Evolutionary conservation across 2,888 invertebrate species (phyloP).

Genomic region (Iphiclides podalirius): DNA sequence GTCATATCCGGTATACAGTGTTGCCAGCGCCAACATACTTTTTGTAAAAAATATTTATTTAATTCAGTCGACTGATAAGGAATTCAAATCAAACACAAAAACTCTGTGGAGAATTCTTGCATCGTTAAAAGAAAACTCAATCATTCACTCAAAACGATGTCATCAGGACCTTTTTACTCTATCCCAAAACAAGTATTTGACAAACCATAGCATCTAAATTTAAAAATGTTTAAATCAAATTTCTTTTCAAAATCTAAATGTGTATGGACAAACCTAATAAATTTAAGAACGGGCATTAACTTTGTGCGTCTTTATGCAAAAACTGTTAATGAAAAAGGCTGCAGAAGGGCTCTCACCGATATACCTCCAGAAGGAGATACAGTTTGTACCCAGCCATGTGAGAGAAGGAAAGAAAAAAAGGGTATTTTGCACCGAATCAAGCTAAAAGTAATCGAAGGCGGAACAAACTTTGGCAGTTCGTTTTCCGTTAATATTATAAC

Average conservation of each 20-base stretch:
- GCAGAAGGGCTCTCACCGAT: slow-evolving; percentile 55
- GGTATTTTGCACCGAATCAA: slow-evolving; percentile 64
- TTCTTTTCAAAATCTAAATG: slow-evolving; percentile 36
- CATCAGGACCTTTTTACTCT: too few relatives aligned
- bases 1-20: too few relatives aligned
- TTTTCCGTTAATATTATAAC: slow-evolving; percentile 1
- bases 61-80: too few relatives aligned
- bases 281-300: slow-evolving; percentile 28
- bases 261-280: slow-evolving; percentile 35
- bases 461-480: slow-evolving; percentile 72
- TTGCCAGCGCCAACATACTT: too few relatives aligned
- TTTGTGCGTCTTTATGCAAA: slow-evolving; percentile 41
- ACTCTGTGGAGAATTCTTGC: not conserved
- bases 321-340: slow-evolving; percentile 40
- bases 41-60: too few relatives aligned
- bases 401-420: slow-evolving; percentile 44
- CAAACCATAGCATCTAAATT: slow-evolving; percentile 18
- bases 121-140: not conserved
- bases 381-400: slow-evolving; percentile 47
- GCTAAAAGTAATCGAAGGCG: slow-evolving; percentile 60
- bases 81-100: slow-evolving; percentile 10
- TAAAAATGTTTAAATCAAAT: slow-evolving; percentile 29
- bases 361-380: slow-evolving; percentile 49
- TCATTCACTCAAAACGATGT: not conserved
- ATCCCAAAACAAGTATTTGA: too few relatives aligned